Conservation (phyloP, 2,797 vertebrate genomes). For the Mus minutoides region DNA sequence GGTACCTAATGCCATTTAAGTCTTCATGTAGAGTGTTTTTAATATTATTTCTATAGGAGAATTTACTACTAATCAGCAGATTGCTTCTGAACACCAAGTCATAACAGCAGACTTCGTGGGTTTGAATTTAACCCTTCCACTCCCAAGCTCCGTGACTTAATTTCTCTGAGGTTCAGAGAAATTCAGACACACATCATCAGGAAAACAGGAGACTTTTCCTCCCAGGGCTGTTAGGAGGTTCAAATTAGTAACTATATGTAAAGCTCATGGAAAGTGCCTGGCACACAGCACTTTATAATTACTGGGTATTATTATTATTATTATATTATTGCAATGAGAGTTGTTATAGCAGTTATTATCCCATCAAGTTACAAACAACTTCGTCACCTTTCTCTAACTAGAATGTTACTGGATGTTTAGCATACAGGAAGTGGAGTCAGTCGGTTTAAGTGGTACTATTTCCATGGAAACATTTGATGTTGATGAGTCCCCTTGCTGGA, state of each 20-base stretch:
- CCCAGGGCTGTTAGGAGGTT: background rate
- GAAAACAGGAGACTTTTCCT: background rate
- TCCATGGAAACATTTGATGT: background rate
- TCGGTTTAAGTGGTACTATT: background rate
- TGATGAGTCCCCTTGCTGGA: background rate
- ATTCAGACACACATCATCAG: background rate
- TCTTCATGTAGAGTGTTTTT: slow-evolving; percentile 9
- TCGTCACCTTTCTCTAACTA: background rate
- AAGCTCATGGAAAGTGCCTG: background rate
- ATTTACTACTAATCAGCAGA: background rate
- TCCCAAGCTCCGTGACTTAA: background rate
- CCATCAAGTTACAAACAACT: background rate
- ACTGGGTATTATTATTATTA: background rate
- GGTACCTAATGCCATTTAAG: slow-evolving; percentile 20
- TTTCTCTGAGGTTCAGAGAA: background rate
- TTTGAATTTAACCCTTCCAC: background rate
- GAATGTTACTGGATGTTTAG: background rate
- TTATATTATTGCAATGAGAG: background rate
- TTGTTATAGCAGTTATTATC: background rate
- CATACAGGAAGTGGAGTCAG: background rate
- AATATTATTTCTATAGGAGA: slow-evolving; percentile 9
- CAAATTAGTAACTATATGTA: background rate
- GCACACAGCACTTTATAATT: background rate
- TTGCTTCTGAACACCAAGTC: background rate
- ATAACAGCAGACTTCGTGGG: background rate